Conservation (phyloP, 2,113 vertebrate species). For the Lepisosteus osseus region DNA sequence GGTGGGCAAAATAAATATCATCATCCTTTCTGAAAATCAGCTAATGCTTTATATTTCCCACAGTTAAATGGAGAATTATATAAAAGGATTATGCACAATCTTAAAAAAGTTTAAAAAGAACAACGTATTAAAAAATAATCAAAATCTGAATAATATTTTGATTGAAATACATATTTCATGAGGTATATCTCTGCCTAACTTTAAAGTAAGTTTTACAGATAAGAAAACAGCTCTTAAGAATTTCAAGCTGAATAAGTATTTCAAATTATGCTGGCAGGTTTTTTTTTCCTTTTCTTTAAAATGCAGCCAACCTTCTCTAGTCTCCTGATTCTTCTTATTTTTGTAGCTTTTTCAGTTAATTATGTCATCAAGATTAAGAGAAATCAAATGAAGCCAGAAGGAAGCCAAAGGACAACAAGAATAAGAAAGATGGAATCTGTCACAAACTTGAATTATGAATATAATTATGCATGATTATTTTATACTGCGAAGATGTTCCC, state of each 20-base stretch:
- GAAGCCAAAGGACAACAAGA: conserved; percentile 95
- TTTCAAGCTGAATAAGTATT: conserved; percentile 38
- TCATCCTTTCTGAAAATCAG: conserved; percentile 5
- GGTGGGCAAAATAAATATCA: conserved; percentile 19
- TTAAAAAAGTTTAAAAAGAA: conserved; percentile 15
- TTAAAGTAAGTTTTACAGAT: conserved; percentile 37
- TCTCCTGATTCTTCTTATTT: conserved; percentile 71
- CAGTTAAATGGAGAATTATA: conserved; percentile 17
- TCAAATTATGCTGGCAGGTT: conserved; percentile 38
- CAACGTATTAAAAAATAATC: conserved; percentile 4
- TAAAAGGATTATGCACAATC: conserved; percentile 20
- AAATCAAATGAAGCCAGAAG: conserved; percentile 86
- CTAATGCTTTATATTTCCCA: conserved; percentile 19
- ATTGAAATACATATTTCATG: conserved; percentile 44
- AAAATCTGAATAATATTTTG: conserved; percentile 25
- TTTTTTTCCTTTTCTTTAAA: conserved; percentile 3
- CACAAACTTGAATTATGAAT: conserved; percentile 99
- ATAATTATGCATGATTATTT: conserved; percentile 99
- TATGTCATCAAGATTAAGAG: conserved; percentile 92
- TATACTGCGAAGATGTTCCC: conserved; percentile 95
- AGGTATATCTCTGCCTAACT: conserved; percentile 35
- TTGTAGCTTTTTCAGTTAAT: conserved; percentile 84
- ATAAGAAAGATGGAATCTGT: conserved; percentile 98
- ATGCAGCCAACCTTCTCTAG: conserved; percentile 33
- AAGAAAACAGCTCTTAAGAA: conserved; percentile 40